Base-by-base conservation (phyloP, 2,113 vertebrate species). In the Chionodraco myersi region DNA sequence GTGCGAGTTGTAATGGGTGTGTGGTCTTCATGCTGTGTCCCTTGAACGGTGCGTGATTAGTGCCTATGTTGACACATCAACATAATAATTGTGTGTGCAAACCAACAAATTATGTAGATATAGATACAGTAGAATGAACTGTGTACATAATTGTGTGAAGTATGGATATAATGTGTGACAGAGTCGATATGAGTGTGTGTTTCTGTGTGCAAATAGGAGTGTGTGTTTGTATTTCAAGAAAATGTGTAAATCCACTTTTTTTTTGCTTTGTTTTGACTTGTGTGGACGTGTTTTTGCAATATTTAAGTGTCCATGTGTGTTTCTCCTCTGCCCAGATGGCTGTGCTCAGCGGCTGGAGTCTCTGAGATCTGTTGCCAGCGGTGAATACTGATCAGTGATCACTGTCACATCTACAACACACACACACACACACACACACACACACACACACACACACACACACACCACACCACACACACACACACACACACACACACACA, bases 311-410 rank as follows among this genome's bases (percentile, higher is more conserved):
- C 7, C 11, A 10, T 75, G 83, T 82, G 78, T 78, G 83, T 84
- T 75, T 86, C 69, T 90, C 81, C 62, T 79, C 73, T 87, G 87
- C 84, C 88, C 90, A 92, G 91, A 92, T 92, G 91, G 92, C 88
- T 86, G 84, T 84, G 90, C 84, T 92, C 74, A 75, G 87, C 87
- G 72, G 75, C 84, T 79, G 80, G 76, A 83, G 93, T 84, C 85
- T 88, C 85, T 85, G 86, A 89, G 87, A 87, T 88, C 88, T 84
- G 90, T 78, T 88, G 91, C 89, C 90, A 92, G 92, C 47, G 85
- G 90, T 93, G 92, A 94, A 94, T 94, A 91, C 92, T 93, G 93
- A 93, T 92, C 91, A 93, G 89, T 90, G 88, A 92, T 92, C 93
- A 91, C 90, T 82, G 89, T 90, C 86, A 85, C 89, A 85, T 88